These are phyloP conservation scores for Zeugodacus cucurbitae DNA, from an alignment of 1,140 invertebrate species.

Conservation along the genomic window DNA sequence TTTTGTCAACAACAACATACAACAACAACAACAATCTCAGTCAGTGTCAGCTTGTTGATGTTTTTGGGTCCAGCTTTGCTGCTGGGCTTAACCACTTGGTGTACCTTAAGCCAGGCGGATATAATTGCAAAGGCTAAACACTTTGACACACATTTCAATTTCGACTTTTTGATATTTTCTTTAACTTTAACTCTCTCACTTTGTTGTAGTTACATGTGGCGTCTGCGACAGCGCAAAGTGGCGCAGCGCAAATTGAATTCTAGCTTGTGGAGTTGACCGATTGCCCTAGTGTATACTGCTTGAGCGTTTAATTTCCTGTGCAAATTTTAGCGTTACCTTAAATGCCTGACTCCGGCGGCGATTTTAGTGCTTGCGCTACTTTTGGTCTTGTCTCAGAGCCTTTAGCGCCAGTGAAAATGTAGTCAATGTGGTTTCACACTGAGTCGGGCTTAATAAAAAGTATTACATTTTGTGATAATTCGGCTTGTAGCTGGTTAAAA, in stretches of 20 bases:
- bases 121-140: constrained; percentile 36
- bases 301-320: neutral
- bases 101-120: neutral
- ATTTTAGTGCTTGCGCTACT: neutral
- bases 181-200: neutral
- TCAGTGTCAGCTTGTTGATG: neutral
- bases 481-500: too few relatives aligned
- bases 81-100: neutral
- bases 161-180: neutral
- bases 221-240: neutral
- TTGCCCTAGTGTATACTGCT: neutral
- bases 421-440: neutral
- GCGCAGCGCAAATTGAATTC: neutral
- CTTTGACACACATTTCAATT: constrained; percentile 40
- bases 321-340: neutral
- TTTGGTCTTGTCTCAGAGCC: neutral
- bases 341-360: neutral
- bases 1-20: neutral
- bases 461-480: too few relatives aligned
- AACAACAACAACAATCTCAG: neutral
- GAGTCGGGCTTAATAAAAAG: neutral
- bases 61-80: neutral
- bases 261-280: neutral
- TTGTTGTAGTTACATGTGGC: neutral
- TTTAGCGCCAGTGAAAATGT: too few relatives aligned